Percentiles rank a stretch among this genome's conserved stretches.
phyloP scores from a whole-genome alignment of 2,797 vertebrate genomes.

The Eulemur albifrons region DNA sequence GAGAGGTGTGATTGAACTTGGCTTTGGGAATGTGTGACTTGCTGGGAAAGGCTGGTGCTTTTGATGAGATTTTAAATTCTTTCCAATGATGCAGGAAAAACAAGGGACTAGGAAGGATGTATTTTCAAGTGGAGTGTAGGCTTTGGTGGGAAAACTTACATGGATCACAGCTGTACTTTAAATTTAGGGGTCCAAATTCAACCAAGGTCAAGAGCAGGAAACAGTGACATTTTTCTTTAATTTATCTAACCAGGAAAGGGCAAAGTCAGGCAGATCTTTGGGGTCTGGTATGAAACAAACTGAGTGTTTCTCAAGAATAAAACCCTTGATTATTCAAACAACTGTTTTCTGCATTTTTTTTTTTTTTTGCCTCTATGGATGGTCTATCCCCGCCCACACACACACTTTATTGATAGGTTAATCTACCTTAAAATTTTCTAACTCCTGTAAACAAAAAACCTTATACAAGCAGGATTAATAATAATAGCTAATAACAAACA shows the following conservation, averaged over 20 bases:
- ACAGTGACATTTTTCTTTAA: background rate
- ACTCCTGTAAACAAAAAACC: constrained; percentile 20
- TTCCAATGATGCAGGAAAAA: constrained; percentile 29
- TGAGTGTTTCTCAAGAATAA: constrained; percentile 2
- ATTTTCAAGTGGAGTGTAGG: background rate
- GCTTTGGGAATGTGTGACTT: constrained; percentile 64
- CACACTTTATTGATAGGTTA: background rate
- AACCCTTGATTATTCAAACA: background rate
- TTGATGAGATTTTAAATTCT: constrained; percentile 71
- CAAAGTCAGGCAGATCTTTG: constrained; percentile 8
- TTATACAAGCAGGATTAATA: background rate
- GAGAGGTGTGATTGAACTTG: background rate
- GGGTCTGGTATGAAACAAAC: background rate
- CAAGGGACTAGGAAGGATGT: background rate
- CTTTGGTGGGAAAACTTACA: constrained; percentile 37
- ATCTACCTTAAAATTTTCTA: constrained; percentile 17
- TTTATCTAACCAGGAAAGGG: constrained; percentile 26
- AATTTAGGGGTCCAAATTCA: background rate
- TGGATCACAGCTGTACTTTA: background rate
- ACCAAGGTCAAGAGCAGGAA: background rate
- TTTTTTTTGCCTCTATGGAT: background rate
- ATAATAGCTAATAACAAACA: background rate
- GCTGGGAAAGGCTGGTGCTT: constrained; percentile 63
- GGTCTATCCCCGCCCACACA: no score
- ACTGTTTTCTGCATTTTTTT: background rate